Evolutionary conservation across 2,888 invertebrate species (phyloP).

Genomic region (Athalia circularis): DNA sequence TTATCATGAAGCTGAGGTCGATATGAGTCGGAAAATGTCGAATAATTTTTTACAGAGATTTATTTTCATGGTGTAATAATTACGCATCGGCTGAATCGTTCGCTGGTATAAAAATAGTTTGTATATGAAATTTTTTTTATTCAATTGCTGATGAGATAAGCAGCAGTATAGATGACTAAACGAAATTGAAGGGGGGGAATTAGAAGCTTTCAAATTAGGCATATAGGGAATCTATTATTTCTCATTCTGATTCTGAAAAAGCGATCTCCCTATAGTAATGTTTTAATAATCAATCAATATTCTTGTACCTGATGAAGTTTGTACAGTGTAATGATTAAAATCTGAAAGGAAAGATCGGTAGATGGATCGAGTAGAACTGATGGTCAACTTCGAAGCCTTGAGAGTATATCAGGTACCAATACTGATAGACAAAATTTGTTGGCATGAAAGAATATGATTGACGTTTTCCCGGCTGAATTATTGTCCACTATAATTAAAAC

Average conservation of each 20-base stretch:
- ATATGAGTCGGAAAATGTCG: too few relatives aligned
- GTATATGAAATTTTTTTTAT: too few relatives aligned
- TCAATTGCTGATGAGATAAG: too few relatives aligned
- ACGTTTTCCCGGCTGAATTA: conserved; percentile 15
- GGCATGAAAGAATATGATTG: conserved; percentile 12
- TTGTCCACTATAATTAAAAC: conserved; percentile 19
- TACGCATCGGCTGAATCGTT: too few relatives aligned
- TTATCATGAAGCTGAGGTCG: too few relatives aligned
- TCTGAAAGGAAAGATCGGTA: conserved; percentile 32
- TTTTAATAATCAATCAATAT: neutral
- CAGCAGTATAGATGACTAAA: neutral
- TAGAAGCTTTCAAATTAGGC: neutral
- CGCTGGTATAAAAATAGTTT: too few relatives aligned
- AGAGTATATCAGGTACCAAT: neutral
- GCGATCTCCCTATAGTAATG: neutral
- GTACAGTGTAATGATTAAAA: conserved; percentile 13
- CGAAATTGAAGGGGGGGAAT: neutral
- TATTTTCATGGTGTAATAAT: too few relatives aligned
- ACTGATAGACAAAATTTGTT: neutral
- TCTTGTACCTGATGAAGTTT: conserved; percentile 30
- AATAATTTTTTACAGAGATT: too few relatives aligned
- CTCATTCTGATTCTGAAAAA: neutral
- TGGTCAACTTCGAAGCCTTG: conserved; percentile 22
- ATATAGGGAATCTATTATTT: conserved; percentile 29
- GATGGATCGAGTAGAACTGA: neutral